Conservation (phyloP, 2,888 invertebrate genomes). For the Metacarcinus magister region DNA sequence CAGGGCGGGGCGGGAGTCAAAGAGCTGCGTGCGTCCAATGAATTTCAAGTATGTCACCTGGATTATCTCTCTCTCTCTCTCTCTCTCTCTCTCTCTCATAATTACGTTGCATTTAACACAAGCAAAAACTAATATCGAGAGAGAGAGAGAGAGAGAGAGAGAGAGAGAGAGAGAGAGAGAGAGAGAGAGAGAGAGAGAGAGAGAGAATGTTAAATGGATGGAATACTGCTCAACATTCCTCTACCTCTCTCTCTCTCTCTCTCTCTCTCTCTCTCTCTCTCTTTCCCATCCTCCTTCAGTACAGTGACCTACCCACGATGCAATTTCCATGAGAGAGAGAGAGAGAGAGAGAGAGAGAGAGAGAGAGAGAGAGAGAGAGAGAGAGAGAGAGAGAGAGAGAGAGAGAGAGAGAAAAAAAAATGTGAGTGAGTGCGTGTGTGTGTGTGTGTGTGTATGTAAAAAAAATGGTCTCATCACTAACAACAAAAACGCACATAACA, state of each 20-base stretch:
- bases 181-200: conserved; percentile 38
- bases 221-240: conserved; percentile 46
- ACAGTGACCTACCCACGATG: not conserved
- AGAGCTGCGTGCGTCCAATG: not conserved
- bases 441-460: not conserved
- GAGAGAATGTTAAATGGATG: conserved; percentile 7
- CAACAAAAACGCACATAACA: not conserved
- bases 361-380: not conserved
- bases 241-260: not conserved
- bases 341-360: conserved; percentile 39
- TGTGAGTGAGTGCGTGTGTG: not conserved
- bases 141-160: not conserved
- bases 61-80: not conserved
- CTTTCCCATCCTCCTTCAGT: not conserved
- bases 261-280: not conserved
- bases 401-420: not conserved
- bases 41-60: conserved; percentile 31
- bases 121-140: not conserved
- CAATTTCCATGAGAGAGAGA: conserved; percentile 2
- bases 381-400: not conserved
- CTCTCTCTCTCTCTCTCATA: not conserved
- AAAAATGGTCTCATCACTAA: too few species aligned
- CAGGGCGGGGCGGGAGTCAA: not conserved
- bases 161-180: not conserved
- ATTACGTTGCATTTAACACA: not conserved